A percentile compares a stretch with the other conserved stretches of the same genome.
Evolutionary conservation across 2,113 vertebrate genomes (phyloP).

Genomic region (Calcarius ornatus): DNA sequence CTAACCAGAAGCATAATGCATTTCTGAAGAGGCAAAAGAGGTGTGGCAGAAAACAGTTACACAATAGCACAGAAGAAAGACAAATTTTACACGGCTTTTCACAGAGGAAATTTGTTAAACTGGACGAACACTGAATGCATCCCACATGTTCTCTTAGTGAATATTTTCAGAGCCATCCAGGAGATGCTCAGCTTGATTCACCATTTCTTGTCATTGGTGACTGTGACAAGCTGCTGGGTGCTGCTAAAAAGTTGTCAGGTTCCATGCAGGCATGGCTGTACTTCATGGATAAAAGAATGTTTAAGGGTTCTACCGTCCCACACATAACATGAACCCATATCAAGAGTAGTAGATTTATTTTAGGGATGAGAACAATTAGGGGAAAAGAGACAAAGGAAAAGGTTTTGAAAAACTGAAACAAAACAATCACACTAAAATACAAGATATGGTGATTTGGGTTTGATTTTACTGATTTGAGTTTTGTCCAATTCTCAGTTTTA

Average conservation of each 20-base stretch:
- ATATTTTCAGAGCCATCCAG: background rate
- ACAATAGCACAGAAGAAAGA: background rate
- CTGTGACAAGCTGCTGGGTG: background rate
- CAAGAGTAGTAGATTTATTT: background rate
- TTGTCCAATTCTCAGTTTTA: background rate
- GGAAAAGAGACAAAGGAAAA: background rate
- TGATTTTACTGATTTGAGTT: background rate
- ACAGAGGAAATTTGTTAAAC: background rate
- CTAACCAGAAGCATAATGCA: background rate
- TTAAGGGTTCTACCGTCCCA: background rate
- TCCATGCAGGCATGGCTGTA: background rate
- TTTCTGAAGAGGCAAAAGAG: background rate
- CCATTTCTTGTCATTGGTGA: background rate
- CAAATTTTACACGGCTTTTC: background rate
- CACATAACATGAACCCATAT: background rate
- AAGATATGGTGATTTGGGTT: background rate
- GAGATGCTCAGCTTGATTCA: background rate
- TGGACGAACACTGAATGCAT: background rate
- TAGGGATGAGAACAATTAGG: background rate
- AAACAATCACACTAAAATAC: background rate
- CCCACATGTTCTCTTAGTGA: background rate
- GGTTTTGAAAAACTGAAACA: background rate
- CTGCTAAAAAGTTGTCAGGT: background rate
- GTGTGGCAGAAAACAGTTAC: background rate
- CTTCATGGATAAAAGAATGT: background rate